Evolutionary conservation across 1,140 invertebrate genomes (phyloP), one percentile per base, ranked within the genome.

Genomic region (Drosophila bocqueti): DNA sequence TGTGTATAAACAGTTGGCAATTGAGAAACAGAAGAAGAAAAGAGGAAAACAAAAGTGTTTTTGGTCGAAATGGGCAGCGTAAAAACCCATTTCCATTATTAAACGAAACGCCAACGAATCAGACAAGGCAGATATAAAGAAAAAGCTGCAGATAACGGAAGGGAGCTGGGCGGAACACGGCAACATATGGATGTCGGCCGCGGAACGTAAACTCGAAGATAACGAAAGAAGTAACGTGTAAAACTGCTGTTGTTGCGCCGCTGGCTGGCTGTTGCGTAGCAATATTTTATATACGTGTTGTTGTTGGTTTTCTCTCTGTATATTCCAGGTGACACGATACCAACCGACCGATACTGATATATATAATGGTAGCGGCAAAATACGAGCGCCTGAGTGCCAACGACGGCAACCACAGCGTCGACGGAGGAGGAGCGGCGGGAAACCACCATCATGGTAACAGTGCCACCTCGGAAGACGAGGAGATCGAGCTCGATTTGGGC

Each of bases 1-100:
- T 83, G 76, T 84, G 77, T 76, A 81, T 89, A 87, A 89, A 89
- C 84, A 89, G 84, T 83, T 86, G 83, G 74, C 80, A 65, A 58
- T 36, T 54, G n/a, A 64, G 66, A 55, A 66, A 75, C 4, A 38
- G 36, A 38, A 38, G 34, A 45, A 42, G 34, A 63, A 64, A 64
- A 79, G 34, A 45, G 31, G 34, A 63, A 64, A 64, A 79, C 55
- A 49, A 45, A 60, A 42, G 79, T 24, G 42, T 73, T 73, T 52
- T 68, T 63, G 29, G 24, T 10, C 36, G 34, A 59, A 80, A 74
- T 73, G 65, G 62, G 50, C 65, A 67, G 54, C 60, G 76, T 74
- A 77, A 78, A 69, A 76, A 49, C 16, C 24, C 46, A 63, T 66
- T 58, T 57, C 36, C 29, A 47, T 29, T 36, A 45, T 55, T 57